Evolutionary conservation across 1,140 invertebrate species (phyloP), one percentile per base, ranked within the genome.

Genomic region (Lepeophtheirus salmonis): DNA sequence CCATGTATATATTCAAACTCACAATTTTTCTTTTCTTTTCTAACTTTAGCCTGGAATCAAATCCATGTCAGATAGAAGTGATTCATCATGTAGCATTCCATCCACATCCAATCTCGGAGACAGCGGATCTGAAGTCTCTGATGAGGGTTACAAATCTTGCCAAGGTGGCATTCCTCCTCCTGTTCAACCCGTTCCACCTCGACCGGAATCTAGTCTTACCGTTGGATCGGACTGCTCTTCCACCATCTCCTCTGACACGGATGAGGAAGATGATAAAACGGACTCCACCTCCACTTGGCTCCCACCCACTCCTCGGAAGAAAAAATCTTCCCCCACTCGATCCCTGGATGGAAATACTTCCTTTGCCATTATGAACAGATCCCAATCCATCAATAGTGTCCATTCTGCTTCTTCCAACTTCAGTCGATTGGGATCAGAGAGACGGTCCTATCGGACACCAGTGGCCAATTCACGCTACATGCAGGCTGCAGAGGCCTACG

Each of bases 101-200:
- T 41, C 30, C 30, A 41, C 30, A 6, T 41, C 30, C 6, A 41
- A 41, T n/a, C 30, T 41, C 6, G 59, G 56, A 20, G 85, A 87
- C 69, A 86, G 84, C 64, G 83, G 84, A 2, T 86, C 84, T 60
- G 84, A 87, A 68, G 83, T 87, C 17, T 86, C 84, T 49, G 85
- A 89, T 70, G 85, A 87, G 68, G 85, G 85, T 2, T 89, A 89
- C 67, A 78, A 84, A 66, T 62, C 61, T n/a, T 26, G 57, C 48
- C 57, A 60, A 20, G 57, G 57, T 2, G 30, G 30, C 30, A 56
- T 24, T 56, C 21, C 54, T 25, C 23, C 12, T 6, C 12, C 17
- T 10, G 21, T 24, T n/a, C 25, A 6, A 56, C 20, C 25, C n/a
- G n/a, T 60, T 49, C 2, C 41, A 51, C 41, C n/a, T 53, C 57